A percentile compares a stretch with the other conserved stretches of the same genome.
phyloP scores from a whole-genome alignment of 2,797 vertebrate genomes.

The Australoheros facetus region DNA sequence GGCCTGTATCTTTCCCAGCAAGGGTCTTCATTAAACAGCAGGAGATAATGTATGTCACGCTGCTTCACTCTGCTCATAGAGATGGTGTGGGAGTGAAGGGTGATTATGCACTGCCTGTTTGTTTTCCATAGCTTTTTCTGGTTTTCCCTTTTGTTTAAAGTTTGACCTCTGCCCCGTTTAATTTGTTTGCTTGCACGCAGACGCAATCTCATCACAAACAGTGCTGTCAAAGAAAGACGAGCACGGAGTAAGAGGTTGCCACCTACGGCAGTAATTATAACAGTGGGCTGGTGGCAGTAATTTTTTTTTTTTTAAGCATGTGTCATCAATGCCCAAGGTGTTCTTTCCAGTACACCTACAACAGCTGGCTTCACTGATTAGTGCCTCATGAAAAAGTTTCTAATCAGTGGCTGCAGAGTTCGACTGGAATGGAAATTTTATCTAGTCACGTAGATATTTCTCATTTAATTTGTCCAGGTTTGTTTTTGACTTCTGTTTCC shows the following conservation, averaged over 20 bases:
- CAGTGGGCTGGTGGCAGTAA: conserved; percentile 1
- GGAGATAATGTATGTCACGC: conserved; percentile 33
- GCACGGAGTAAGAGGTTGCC: not conserved
- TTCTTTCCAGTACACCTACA: not conserved
- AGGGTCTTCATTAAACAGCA: conserved; percentile 43
- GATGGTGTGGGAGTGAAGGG: conserved; percentile 35
- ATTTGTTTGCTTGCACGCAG: conserved; percentile 17
- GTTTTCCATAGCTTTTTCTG: conserved; percentile 22
- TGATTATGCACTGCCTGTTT: conserved; percentile 29
- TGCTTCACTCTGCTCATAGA: conserved; percentile 24
- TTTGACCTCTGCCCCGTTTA: conserved; percentile 3
- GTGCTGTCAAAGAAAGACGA: conserved; percentile 6
- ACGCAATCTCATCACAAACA: not conserved
- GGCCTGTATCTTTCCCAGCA: conserved; percentile 8
- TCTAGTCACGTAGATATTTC: not conserved
- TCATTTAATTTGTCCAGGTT: not conserved
- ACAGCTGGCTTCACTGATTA: conserved; percentile 25
- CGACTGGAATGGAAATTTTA: conserved; percentile 3
- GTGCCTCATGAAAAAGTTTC: not conserved
- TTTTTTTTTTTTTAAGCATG: conserved; percentile 7
- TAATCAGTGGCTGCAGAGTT: conserved; percentile 10
- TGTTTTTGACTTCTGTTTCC: not conserved
- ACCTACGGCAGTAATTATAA: conserved; percentile 28
- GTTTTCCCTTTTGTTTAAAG: conserved; percentile 37
- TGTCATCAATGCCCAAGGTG: conserved; percentile 3